Evolutionary conservation across 2,797 vertebrate genomes (phyloP), one percentile per base, ranked within the genome.

Genomic region (Brachymystax lenok): DNA sequence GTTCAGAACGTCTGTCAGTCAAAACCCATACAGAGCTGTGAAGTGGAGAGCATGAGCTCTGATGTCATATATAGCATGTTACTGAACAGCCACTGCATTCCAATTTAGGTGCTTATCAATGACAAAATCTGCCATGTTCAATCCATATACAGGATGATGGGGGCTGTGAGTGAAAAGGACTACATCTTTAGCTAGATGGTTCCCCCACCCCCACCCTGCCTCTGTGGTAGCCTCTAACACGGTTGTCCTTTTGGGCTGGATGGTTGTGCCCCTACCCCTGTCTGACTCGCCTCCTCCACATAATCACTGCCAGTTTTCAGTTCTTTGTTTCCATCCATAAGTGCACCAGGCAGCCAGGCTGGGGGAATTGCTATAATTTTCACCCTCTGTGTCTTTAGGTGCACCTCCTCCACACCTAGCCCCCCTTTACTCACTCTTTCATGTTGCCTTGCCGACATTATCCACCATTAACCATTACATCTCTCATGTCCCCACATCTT

Each of bases 331-430:
- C 21, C 35, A 59, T 27, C 67, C 27, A 33, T 6, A 40, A 72
- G 75, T 76, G 73, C 19, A 17, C 72, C 78, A 74, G 52, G 14
- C 35, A n/a, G 59, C 69, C 21, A 28, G 21, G 71, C 69, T 61
- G n/a, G 10, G 63, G 74, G 3, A 82, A 71, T 77, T 79, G 80
- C 76, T 68, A 74, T 79, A 66, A 76, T 77, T 79, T 77, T 70
- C 81, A 71, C 51, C 46, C 72, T 59, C 52, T 76, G 30, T 56
- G 33, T 28, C 19, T 50, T 71, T 30, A 40, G 50, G 27, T 24
- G 21, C 56, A 50, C 74, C 19, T 63, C 40, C 61, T 51, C 56
- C n/a, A n/a, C 40, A 8, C 24, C 24, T 24, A 50, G 1, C 14
- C 40, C 30, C 66, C 63, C 52, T 12, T 24, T 59, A 5, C 30